These are phyloP conservation scores for Hippopotamus amphibius DNA, from an alignment of 2,113 vertebrate genomes.

Conservation along the genomic window DNA sequence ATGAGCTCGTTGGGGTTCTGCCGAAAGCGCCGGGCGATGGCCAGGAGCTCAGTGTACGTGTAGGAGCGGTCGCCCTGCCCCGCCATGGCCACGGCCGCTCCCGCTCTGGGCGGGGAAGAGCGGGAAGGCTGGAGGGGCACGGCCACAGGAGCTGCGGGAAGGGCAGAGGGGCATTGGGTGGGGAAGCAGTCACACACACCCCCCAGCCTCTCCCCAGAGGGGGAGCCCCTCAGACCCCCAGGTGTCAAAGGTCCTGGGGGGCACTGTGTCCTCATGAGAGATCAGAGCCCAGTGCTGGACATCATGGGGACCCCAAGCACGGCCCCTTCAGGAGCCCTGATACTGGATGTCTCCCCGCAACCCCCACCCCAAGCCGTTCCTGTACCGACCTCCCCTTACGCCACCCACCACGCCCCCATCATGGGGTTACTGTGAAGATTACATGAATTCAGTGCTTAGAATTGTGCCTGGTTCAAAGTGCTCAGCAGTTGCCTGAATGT, in stretches of 20 bases:
- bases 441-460: accelerated
- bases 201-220: accelerated
- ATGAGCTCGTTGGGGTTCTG: slow-evolving; percentile 10
- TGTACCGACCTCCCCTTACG: neutral
- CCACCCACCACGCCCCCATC: too few species aligned
- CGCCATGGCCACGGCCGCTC: accelerated
- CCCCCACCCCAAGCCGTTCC: too few species aligned
- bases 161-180: neutral
- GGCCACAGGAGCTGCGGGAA: neutral
- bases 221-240: slow-evolving; percentile 66
- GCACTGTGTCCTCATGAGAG: slow-evolving; percentile 57
- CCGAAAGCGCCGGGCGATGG: neutral
- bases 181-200: accelerated
- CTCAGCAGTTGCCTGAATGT: neutral
- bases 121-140: accelerated
- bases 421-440: neutral
- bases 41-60: neutral
- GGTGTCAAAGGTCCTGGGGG: slow-evolving; percentile 77
- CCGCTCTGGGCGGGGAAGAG: neutral
- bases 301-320: slow-evolving; percentile 55
- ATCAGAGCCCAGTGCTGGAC: slow-evolving; percentile 82
- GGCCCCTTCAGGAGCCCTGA: neutral
- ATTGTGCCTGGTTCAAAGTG: neutral
- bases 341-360: neutral
- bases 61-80: neutral